These are phyloP conservation scores for Ibidorhyncha struthersii DNA, from an alignment of 2,113 vertebrate species.

Conservation along the genomic window DNA sequence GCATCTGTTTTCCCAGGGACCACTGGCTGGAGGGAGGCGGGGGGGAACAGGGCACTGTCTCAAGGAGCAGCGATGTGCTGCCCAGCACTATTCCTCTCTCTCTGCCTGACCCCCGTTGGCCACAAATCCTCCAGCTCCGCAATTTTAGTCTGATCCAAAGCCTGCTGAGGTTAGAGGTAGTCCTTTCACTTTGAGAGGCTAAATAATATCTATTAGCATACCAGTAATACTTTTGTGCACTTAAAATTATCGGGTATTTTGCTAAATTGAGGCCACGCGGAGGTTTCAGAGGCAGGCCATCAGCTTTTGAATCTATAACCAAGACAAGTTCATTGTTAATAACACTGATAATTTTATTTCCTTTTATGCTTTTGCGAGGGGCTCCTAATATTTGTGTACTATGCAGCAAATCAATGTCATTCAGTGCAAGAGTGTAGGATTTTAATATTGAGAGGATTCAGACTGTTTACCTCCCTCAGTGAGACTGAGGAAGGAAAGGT, in stretches of 20 bases:
- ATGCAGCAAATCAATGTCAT: neutral
- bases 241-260: neutral
- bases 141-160: neutral
- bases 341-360: neutral
- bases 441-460: neutral
- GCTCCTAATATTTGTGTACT: neutral
- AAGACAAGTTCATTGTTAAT: neutral
- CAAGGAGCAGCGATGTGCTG: rapidly evolving
- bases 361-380: neutral
- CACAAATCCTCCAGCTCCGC: neutral
- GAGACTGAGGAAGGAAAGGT: neutral
- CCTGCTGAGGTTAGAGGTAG: neutral
- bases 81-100: neutral
- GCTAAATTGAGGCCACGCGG: neutral
- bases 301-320: neutral
- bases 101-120: neutral
- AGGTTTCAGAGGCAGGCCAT: neutral
- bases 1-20: neutral
- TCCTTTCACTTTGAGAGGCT: neutral
- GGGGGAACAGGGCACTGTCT: neutral
- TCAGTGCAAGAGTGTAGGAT: neutral
- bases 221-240: neutral
- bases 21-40: neutral
- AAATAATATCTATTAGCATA: neutral
- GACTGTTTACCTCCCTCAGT: neutral